Conservation (phyloP, 2,888 invertebrate genomes). For the Cactoblastis cactorum region DNA sequence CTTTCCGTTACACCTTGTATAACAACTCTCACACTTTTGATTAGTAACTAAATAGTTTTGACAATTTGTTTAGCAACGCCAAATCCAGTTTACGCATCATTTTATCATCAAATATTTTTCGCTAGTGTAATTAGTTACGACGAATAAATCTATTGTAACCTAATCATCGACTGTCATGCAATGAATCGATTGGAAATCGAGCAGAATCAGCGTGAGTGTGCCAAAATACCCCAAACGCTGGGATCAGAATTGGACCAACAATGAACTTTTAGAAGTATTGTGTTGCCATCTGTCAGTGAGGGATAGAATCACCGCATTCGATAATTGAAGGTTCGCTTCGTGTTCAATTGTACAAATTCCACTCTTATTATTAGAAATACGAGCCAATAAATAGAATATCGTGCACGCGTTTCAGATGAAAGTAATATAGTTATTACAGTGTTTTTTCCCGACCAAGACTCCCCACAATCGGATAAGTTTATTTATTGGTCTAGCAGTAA, state of each 20-base stretch:
- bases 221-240: constrained; percentile 62
- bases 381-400: constrained; percentile 48
- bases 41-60: constrained; percentile 7
- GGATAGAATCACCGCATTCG: constrained; percentile 55
- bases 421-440: constrained; percentile 63
- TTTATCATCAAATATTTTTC: constrained; percentile 10
- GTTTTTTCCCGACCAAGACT: constrained; percentile 36
- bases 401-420: constrained; percentile 43
- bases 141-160: constrained; percentile 28
- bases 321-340: constrained; percentile 57
- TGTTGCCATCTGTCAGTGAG: constrained; percentile 70
- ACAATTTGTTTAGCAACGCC: neutral
- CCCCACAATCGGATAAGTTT: constrained; percentile 65
- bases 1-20: no score
- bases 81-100: constrained; percentile 4
- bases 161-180: constrained; percentile 42
- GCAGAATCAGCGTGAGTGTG: constrained; percentile 52
- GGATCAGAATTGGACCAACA: constrained; percentile 58
- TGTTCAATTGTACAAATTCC: constrained; percentile 50
- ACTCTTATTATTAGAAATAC: constrained; percentile 52
- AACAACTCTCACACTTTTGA: no score
- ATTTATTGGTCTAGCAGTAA: constrained; percentile 70
- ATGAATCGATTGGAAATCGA: constrained; percentile 40
- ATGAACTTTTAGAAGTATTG: constrained; percentile 53
- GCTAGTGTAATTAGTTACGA: constrained; percentile 26